Evolutionary conservation across 2,113 vertebrate genomes (phyloP).

Genomic region (Amblyopsis rosae): DNA sequence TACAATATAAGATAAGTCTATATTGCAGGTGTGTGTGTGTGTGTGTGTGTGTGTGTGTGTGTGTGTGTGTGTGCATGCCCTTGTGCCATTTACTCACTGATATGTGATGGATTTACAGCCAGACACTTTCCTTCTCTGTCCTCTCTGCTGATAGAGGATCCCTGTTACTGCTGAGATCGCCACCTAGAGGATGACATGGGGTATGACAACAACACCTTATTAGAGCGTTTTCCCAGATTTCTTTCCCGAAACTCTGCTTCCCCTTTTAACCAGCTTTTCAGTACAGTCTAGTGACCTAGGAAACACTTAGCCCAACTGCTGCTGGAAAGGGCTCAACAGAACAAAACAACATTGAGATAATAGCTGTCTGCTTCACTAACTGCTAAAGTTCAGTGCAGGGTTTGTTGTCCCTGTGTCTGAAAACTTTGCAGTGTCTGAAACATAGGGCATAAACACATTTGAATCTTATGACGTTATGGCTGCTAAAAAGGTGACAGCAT

Average conservation of each 20-base stretch:
- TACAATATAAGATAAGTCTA: background rate
- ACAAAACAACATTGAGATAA: too few species aligned
- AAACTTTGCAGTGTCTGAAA: too few species aligned
- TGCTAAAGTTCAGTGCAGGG: too few species aligned
- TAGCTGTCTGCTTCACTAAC: too few species aligned
- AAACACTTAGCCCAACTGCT: too few species aligned
- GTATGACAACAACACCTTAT: background rate
- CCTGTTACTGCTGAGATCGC: constrained; percentile 92
- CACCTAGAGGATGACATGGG: constrained; percentile 74
- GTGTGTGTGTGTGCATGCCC: background rate
- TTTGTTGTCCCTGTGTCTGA: too few species aligned
- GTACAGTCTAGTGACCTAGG: too few species aligned
- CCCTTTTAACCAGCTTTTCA: too few species aligned
- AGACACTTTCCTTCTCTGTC: constrained; percentile 83
- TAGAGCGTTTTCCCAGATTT: background rate
- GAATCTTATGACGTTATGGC: too few species aligned
- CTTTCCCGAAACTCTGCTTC: background rate
- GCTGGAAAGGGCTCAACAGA: too few species aligned
- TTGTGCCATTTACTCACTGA: constrained; percentile 79
- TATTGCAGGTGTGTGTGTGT: background rate
- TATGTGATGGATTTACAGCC: constrained; percentile 83
- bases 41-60: constrained; percentile 1
- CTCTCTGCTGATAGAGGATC: constrained; percentile 93
- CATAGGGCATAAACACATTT: too few species aligned
- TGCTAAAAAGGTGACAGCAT: too few species aligned